A percentile compares a stretch with the other conserved stretches of the same genome.
phyloP scores from a whole-genome alignment of 2,113 vertebrate genomes.

The Lanius collurio region DNA sequence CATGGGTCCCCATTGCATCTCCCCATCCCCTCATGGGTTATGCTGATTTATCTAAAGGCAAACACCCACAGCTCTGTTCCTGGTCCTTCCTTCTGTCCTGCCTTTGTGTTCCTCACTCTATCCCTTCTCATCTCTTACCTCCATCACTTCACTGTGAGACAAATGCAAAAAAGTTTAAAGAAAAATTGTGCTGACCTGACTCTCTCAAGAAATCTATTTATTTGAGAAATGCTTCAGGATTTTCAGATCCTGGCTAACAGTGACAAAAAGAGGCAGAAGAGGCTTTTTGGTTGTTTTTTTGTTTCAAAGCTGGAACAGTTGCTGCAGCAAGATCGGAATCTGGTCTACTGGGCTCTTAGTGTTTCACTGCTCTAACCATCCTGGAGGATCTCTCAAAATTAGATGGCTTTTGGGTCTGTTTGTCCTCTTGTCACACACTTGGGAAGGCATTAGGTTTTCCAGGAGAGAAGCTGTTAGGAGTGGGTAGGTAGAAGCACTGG shows the following conservation, averaged over 20 bases:
- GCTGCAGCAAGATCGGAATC: not conserved
- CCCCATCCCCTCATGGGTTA: not conserved
- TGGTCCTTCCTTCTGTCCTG: not conserved
- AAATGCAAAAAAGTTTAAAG: not conserved
- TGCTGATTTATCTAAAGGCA: not conserved
- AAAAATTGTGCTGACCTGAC: not conserved
- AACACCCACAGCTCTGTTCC: not conserved
- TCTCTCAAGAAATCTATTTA: not conserved
- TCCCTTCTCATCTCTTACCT: not conserved
- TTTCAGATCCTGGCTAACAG: not conserved
- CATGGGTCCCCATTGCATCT: not conserved
- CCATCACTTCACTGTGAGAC: not conserved
- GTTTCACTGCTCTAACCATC: fast-evolving
- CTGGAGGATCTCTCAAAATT: not conserved
- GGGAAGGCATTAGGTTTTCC: not conserved
- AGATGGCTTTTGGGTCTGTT: not conserved
- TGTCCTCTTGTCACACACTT: not conserved
- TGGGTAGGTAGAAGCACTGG: not conserved
- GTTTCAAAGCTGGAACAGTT: not conserved
- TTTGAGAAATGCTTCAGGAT: not conserved
- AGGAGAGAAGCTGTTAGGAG: not conserved
- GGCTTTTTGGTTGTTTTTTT: not conserved
- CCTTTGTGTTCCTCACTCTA: not conserved
- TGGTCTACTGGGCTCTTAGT: not conserved
- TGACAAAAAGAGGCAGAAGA: not conserved